A percentile compares a stretch with the other conserved stretches of the same genome.
phyloP scores from a whole-genome alignment of 2,797 vertebrate species.

The Lemur catta region DNA sequence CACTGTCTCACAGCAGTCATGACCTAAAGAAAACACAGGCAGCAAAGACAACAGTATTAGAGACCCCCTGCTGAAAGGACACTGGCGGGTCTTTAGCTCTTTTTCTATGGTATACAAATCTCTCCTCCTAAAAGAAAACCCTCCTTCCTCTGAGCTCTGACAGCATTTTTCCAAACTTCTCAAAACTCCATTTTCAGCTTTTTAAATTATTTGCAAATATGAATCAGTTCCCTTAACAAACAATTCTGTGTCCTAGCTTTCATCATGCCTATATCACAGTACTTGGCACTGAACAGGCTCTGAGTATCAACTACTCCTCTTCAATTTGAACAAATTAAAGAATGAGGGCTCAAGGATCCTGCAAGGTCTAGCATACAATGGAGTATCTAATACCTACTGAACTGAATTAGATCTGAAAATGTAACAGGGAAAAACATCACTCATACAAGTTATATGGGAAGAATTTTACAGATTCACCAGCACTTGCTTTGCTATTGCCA shows the following conservation, averaged over 20 bases:
- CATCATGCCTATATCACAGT: not conserved
- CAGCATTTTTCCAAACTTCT: not conserved
- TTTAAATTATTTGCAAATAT: not conserved
- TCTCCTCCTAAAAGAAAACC: not conserved
- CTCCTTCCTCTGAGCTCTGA: not conserved
- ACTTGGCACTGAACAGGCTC: not conserved
- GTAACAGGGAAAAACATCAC: not conserved
- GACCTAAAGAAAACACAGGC: conserved; percentile 84
- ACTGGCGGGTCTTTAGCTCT: fast-evolving
- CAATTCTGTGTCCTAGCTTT: not conserved
- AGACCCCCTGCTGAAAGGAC: fast-evolving
- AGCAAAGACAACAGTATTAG: not conserved
- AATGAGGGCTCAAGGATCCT: not conserved
- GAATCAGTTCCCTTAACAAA: not conserved
- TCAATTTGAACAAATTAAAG: not conserved
- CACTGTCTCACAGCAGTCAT: conserved; percentile 95
- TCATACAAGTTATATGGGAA: not conserved
- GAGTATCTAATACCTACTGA: not conserved
- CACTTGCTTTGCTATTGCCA: not conserved
- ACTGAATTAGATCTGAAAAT: not conserved
- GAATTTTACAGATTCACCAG: not conserved
- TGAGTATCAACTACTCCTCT: not conserved
- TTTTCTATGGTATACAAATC: not conserved
- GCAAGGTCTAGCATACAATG: not conserved
- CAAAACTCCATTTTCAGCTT: not conserved